These are phyloP conservation scores for Nothobranchius furzeri DNA, from an alignment of 2,113 vertebrate species.

Conservation along the genomic window DNA sequence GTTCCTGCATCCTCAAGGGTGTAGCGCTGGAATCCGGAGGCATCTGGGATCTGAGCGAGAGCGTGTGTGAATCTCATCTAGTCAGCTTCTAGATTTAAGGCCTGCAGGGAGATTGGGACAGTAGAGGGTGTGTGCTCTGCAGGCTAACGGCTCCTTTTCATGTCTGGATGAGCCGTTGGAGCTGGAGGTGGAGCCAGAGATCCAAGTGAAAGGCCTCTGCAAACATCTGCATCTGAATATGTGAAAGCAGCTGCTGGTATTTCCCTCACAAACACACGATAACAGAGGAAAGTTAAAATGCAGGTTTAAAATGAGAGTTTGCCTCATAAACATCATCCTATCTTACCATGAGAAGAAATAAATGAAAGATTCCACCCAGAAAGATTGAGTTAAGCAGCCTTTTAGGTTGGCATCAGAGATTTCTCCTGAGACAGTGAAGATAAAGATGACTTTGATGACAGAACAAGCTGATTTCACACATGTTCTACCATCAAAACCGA, in stretches of 20 bases:
- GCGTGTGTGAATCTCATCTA: not conserved
- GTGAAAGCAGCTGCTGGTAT: not conserved
- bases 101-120: slow-evolving; percentile 20
- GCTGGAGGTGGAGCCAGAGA: slow-evolving; percentile 25
- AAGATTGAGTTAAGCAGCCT: no score
- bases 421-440: no score
- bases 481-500: no score
- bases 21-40: not conserved
- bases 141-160: slow-evolving; percentile 35
- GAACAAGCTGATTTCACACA: no score
- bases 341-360: no score
- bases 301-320: no score
- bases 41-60: not conserved
- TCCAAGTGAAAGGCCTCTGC: not conserved
- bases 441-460: no score
- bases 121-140: slow-evolving; percentile 20
- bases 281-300: no score
- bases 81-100: slow-evolving; percentile 5
- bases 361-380: no score
- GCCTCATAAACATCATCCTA: no score
- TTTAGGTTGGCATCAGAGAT: no score
- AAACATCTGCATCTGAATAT: slow-evolving; percentile 8
- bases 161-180: slow-evolving; percentile 5
- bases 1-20: slow-evolving; percentile 35
- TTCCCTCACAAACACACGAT: no score